Conservation (phyloP, 2,113 vertebrate species). For the Mus pahari region DNA sequence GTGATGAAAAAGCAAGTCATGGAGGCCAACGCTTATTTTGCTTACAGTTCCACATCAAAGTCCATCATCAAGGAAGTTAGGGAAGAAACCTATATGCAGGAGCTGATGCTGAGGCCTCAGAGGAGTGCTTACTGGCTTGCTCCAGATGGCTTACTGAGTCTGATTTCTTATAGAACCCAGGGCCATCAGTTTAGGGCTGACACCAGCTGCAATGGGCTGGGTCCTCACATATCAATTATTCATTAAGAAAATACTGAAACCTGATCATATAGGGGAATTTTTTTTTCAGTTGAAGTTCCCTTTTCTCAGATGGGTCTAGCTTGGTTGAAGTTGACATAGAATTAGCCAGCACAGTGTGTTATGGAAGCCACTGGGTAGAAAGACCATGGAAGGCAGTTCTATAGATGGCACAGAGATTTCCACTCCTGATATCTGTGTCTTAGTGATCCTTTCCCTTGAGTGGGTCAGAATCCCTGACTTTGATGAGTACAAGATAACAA, state of each 20-base stretch:
- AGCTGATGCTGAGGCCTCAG: background rate
- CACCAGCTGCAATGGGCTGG: background rate
- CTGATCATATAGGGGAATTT: background rate
- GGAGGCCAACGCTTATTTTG: background rate
- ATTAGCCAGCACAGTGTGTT: background rate
- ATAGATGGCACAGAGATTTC: background rate
- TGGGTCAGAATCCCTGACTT: background rate
- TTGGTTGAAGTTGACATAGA: background rate
- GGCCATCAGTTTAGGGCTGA: too few relatives aligned
- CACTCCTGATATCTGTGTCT: background rate
- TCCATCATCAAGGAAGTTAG: background rate
- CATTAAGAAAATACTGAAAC: background rate
- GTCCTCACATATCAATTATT: background rate
- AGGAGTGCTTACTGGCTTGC: background rate
- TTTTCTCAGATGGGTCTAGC: background rate
- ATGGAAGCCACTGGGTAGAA: background rate
- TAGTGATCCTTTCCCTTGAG: background rate
- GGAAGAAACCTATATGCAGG: background rate
- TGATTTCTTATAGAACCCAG: background rate
- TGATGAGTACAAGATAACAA: background rate
- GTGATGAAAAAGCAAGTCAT: background rate
- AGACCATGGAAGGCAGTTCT: background rate
- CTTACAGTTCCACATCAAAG: background rate
- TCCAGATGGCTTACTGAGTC: background rate
- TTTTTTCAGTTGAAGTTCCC: background rate